A percentile compares a stretch with the other conserved stretches of the same genome.
These are phyloP conservation scores for Macquaria australasica DNA, from an alignment of 2,113 vertebrate species.

Conservation along the genomic window DNA sequence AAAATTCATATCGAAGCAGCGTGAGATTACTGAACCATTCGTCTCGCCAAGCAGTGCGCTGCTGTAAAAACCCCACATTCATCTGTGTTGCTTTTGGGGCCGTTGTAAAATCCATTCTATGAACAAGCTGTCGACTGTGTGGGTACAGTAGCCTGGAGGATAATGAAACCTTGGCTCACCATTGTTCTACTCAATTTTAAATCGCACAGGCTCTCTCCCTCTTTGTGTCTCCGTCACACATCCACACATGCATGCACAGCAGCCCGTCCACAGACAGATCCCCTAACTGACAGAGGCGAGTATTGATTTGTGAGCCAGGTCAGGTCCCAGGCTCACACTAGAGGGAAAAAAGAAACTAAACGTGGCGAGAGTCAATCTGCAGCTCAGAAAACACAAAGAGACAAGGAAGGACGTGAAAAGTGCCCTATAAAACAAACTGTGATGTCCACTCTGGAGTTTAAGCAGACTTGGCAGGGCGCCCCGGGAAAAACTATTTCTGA, in stretches of 20 bases:
- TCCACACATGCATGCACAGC: neutral
- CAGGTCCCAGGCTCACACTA: constrained; percentile 30
- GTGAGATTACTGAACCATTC: constrained; percentile 34
- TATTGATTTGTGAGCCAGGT: constrained; percentile 60
- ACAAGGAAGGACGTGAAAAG: constrained; percentile 14
- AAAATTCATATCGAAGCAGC: constrained; percentile 34
- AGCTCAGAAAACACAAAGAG: constrained; percentile 17
- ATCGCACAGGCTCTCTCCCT: constrained; percentile 31
- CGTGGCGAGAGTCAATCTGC: constrained; percentile 38
- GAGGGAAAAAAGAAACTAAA: neutral
- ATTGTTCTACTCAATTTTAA: constrained; percentile 54
- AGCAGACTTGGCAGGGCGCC: neutral
- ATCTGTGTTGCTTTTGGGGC: constrained; percentile 45
- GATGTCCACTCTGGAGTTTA: constrained; percentile 27
- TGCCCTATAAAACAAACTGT: constrained; percentile 3
- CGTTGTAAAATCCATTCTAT: constrained; percentile 53
- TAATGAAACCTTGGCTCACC: constrained; percentile 53
- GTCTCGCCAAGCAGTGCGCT: neutral
- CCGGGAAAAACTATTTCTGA: neutral
- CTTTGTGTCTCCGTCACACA: constrained; percentile 10
- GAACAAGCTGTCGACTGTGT: constrained; percentile 63
- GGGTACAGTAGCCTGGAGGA: constrained; percentile 63
- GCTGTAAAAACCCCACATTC: constrained; percentile 41
- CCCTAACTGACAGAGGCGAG: constrained; percentile 44
- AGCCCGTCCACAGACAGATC: constrained; percentile 19